Evolutionary conservation across 2,113 vertebrate genomes (phyloP).

Genomic region (Ophiodon elongatus): DNA sequence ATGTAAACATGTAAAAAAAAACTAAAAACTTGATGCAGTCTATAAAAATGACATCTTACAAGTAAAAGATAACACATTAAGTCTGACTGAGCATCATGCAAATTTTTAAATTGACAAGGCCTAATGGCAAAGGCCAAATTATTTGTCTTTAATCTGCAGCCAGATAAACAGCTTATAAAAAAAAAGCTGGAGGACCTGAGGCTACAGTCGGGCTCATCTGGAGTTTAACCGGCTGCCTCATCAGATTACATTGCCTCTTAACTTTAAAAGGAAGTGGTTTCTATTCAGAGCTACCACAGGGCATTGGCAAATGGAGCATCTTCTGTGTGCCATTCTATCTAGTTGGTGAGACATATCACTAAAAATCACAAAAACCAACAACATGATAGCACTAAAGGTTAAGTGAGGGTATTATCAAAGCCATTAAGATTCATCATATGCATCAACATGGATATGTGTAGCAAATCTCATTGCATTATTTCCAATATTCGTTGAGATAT

Average conservation of each 20-base stretch:
- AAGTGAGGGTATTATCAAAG: background rate
- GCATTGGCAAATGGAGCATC: background rate
- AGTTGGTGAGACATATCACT: background rate
- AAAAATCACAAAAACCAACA: background rate
- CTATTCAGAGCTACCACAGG: background rate
- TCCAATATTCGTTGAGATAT: background rate
- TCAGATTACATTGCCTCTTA: constrained; percentile 35
- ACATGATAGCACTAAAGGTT: background rate
- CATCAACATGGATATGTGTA: background rate
- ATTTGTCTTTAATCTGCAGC: constrained; percentile 48
- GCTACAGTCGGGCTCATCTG: constrained; percentile 41
- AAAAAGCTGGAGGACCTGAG: constrained; percentile 40
- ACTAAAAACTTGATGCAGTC: background rate
- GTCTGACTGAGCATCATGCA: background rate
- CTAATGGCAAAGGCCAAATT: constrained; percentile 10
- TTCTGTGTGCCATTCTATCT: background rate
- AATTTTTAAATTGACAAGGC: constrained; percentile 16
- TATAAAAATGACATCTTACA: background rate
- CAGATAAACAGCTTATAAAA: constrained; percentile 25
- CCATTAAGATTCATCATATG: background rate
- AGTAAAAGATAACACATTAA: constrained; percentile 17
- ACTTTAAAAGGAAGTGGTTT: constrained; percentile 23
- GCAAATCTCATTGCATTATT: background rate
- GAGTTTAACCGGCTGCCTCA: constrained; percentile 55
- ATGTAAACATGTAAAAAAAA: background rate